Conservation (phyloP, 2,888 invertebrate genomes). For the Chrysina gloriosa region DNA sequence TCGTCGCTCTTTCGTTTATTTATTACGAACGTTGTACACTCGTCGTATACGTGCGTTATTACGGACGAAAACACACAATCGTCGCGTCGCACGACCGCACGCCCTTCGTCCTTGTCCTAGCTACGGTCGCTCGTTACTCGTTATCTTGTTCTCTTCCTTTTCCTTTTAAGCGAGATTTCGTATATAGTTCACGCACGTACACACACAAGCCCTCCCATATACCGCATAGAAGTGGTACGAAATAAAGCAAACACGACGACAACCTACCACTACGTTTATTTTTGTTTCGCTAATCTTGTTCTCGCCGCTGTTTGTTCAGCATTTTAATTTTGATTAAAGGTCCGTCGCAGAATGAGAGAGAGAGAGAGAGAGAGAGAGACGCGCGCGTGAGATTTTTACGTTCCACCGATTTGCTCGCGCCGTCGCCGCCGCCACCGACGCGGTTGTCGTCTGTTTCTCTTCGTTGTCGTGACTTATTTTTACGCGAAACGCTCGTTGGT, state of each 20-base stretch:
- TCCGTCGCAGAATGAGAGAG: neutral
- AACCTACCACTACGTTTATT: slow-evolving; percentile 10
- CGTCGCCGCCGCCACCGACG: neutral
- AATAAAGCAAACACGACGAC: slow-evolving; percentile 24
- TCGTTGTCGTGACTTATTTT: slow-evolving; percentile 1
- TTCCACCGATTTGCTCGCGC: neutral
- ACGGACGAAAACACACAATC: slow-evolving; percentile 2
- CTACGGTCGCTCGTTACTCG: neutral
- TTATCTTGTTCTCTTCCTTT: slow-evolving; percentile 4
- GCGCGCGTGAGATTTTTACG: slow-evolving; percentile 27
- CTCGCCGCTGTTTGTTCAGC: slow-evolving; percentile 35
- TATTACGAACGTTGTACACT: slow-evolving; percentile 1
- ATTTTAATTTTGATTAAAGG: slow-evolving; percentile 38
- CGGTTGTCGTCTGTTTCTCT: slow-evolving; percentile 1
- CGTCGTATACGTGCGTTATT: neutral
- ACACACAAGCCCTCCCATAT: neutral
- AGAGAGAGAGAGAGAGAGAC: too few species aligned
- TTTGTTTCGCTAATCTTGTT: slow-evolving; percentile 35
- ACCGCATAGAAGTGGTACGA: neutral
- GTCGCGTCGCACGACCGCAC: neutral
- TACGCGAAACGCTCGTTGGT: neutral
- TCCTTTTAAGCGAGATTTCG: neutral
- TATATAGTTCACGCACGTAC: neutral
- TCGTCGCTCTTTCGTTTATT: slow-evolving; percentile 8
- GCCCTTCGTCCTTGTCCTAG: neutral